Base-by-base conservation (phyloP, 1,140 invertebrate species). In the Pinna nobilis region DNA sequence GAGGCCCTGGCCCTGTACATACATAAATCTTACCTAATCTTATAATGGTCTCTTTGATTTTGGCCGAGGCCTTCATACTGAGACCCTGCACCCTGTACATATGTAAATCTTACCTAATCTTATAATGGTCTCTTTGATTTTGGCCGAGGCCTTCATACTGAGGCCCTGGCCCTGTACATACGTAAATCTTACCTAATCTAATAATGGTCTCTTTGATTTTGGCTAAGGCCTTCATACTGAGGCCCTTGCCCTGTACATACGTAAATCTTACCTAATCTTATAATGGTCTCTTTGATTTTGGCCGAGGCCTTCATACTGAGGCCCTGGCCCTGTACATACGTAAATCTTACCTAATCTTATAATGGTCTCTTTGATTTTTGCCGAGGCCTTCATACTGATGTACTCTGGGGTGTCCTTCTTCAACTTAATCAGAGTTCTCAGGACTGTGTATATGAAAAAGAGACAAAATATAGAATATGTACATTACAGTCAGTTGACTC, bases 171-270 rank as follows among this genome's bases (percentile, higher is more conserved):
- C n/a, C n/a, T n/a, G n/a, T n/a, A n/a, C n/a, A n/a, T 44, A 11
- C 39, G 9, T 44, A 11, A 41, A 68, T 32, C 68, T 79, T 75
- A 88, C 93, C 93, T 89, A 96, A 94, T 70, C 95, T 91, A 5
- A 95, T 92, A 49, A 96, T 96, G 18, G 94, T 95, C 70, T 94
- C 92, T 64, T 93, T 92, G 74, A 97, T 95, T 90, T 96, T 95
- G 65, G 93, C 92, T 64, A 93, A 94, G 0, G 94, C 94, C 76
- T 93, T 92, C 68, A 93, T 92, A 1, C 94, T 95, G 77, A 96
- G 39, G n/a, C n/a, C 39, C 9, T n/a, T 44, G 9, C n/a, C 39
- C 9, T n/a, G 9, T n/a, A 44, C 39, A 9, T 44, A 44, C 9
- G 9, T n/a, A 11, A 41, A 68, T 32, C 68, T 79, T 75, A 88